These are phyloP conservation scores for Pogonocichla stellata DNA, from an alignment of 2,113 vertebrate genomes.

Conservation along the genomic window DNA sequence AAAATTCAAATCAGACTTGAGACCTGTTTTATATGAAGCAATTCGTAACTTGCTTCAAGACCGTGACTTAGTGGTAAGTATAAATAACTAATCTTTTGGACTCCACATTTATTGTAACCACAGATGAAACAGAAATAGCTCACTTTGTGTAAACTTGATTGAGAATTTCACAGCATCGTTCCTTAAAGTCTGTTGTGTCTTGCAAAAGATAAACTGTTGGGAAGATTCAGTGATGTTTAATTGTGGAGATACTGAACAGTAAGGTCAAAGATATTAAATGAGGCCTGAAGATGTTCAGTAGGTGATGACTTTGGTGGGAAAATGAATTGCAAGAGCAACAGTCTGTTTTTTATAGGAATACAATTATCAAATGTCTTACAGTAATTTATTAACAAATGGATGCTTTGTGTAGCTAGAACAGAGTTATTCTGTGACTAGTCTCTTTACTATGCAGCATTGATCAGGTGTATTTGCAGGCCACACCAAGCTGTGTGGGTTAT, in stretches of 20 bases:
- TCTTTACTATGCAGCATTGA: not conserved
- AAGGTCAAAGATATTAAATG: not conserved
- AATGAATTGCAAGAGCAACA: not conserved
- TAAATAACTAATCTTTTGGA: not conserved
- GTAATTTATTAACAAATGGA: not conserved
- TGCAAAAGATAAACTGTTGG: not conserved
- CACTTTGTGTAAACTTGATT: not conserved
- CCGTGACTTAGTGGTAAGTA: slow-evolving; percentile 93
- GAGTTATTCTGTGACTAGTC: not conserved
- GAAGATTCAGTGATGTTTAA: not conserved
- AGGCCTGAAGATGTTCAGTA: not conserved
- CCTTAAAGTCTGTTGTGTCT: not conserved
- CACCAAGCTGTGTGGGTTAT: fast-evolving
- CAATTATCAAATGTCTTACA: not conserved
- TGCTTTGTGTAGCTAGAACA: not conserved
- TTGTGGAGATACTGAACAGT: not conserved
- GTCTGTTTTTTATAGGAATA: not conserved
- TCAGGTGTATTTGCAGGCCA: not conserved
- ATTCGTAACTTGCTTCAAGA: slow-evolving; percentile 94
- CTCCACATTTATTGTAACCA: not conserved
- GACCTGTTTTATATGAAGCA: slow-evolving; percentile 91
- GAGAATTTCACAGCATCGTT: not conserved
- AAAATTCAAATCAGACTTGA: slow-evolving; percentile 94
- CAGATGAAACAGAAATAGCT: not conserved
- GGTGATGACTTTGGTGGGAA: not conserved